Evolutionary conservation across 2,113 vertebrate species (phyloP).

Genomic region (Mesembrinibis cayennensis): DNA sequence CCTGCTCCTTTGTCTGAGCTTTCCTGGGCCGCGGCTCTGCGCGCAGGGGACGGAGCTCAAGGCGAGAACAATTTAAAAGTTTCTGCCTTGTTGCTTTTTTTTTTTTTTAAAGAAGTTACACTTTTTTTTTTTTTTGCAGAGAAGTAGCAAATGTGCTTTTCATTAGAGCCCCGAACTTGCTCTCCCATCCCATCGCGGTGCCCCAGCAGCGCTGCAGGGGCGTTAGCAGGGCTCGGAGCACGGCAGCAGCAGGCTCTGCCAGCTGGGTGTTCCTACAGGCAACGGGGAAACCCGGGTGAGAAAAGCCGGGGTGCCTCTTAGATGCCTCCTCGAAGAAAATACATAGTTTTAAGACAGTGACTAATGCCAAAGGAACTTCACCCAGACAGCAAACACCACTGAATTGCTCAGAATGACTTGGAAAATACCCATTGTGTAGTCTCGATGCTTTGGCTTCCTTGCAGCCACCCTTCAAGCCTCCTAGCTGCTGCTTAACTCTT

Average conservation of each 20-base stretch:
- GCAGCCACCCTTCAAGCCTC: neutral
- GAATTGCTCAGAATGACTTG: neutral
- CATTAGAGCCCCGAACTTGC: fast-evolving
- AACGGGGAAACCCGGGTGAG: fast-evolving
- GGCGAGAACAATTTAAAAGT: neutral
- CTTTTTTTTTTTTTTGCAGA: neutral
- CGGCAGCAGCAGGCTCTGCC: fast-evolving
- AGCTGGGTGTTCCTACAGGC: fast-evolving
- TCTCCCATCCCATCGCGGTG: fast-evolving
- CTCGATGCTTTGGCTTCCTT: neutral
- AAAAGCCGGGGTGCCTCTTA: neutral
- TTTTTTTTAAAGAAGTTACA: neutral
- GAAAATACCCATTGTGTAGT: neutral
- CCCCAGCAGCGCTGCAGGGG: fast-evolving
- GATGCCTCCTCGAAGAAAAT: neutral
- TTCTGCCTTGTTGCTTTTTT: too few relatives aligned
- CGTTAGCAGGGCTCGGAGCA: neutral
- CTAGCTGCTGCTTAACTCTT: neutral
- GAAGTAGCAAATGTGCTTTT: neutral
- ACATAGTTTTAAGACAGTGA: neutral
- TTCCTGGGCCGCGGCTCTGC: fast-evolving
- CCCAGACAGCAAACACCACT: neutral
- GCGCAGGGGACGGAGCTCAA: neutral
- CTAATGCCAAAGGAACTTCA: neutral
- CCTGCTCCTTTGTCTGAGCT: neutral